Conservation (phyloP, 2,797 vertebrate species). For the Semaprochilodus insignis region DNA sequence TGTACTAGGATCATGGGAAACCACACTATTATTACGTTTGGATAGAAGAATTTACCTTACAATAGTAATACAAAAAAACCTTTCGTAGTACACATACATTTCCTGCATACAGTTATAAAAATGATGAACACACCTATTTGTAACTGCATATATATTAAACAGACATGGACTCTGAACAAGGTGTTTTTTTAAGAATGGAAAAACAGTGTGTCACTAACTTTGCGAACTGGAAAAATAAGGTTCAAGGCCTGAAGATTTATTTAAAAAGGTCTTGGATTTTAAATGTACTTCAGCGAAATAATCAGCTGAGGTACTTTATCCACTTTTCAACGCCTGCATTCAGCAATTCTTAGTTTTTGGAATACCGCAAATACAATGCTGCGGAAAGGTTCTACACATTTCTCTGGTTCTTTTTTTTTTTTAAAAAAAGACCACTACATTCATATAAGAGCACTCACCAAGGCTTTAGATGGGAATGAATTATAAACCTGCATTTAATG, state of each 20-base stretch:
- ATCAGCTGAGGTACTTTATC: slow-evolving; percentile 16
- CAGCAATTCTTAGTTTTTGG: slow-evolving; percentile 12
- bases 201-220: background rate
- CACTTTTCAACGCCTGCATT: slow-evolving; percentile 13
- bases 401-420: slow-evolving; percentile 18
- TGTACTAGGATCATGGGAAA: too few relatives aligned
- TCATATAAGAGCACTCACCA: slow-evolving; percentile 39
- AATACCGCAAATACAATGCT: slow-evolving; percentile 12
- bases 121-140: background rate
- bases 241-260: slow-evolving; percentile 11
- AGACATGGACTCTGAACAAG: background rate
- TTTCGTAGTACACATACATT: background rate
- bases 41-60: background rate
- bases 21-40: too few relatives aligned
- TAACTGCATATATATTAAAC: background rate
- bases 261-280: slow-evolving; percentile 26
- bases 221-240: slow-evolving; percentile 35
- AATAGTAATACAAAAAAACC: background rate
- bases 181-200: background rate
- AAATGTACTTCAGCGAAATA: slow-evolving; percentile 37
- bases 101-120: background rate
- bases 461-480: slow-evolving; percentile 37
- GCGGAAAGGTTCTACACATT: slow-evolving; percentile 19
- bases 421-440: slow-evolving; percentile 48
- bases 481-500: slow-evolving; percentile 43